Evolutionary conservation across 2,888 invertebrate species (phyloP).

Genomic region (Phytoseiulus persimilis): DNA sequence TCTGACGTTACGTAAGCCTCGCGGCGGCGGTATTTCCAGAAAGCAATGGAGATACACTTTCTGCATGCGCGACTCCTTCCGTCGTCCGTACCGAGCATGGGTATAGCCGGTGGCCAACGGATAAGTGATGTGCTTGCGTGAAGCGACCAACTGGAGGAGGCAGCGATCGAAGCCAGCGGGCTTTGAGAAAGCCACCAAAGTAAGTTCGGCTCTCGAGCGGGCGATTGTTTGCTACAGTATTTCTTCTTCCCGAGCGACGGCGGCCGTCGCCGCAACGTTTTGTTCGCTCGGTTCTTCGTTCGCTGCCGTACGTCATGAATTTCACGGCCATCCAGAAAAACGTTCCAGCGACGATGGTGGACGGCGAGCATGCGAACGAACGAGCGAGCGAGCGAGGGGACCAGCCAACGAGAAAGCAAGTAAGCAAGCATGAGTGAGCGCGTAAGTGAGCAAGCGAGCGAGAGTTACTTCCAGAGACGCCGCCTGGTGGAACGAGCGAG

Average conservation of each 20-base stretch:
- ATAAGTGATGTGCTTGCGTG: not conserved
- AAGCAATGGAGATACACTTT: not conserved
- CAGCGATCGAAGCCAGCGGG: not conserved
- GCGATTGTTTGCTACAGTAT: constrained; percentile 5
- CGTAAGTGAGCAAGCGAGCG: not conserved
- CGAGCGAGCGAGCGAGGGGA: not conserved
- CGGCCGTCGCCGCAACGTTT: not conserved
- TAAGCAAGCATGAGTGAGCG: not conserved
- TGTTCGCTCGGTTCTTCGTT: constrained; percentile 5
- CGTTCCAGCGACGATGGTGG: not conserved
- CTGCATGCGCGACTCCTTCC: not conserved
- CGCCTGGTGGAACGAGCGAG: not conserved
- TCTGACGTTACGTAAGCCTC: not conserved
- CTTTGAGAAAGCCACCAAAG: not conserved
- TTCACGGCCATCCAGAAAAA: not conserved
- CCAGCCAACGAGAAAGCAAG: not conserved
- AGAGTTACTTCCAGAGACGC: not conserved
- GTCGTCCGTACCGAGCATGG: not conserved
- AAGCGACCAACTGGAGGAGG: not conserved
- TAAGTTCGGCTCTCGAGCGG: not conserved
- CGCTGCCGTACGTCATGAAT: not conserved
- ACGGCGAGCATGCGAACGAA: not conserved
- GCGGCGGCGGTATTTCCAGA: not conserved
- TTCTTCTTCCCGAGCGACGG: not conserved
- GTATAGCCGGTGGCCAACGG: not conserved